Evolutionary conservation across 2,888 invertebrate genomes (phyloP), one percentile per base, ranked within the genome.

Genomic region (Nipponacmea schrenckii): DNA sequence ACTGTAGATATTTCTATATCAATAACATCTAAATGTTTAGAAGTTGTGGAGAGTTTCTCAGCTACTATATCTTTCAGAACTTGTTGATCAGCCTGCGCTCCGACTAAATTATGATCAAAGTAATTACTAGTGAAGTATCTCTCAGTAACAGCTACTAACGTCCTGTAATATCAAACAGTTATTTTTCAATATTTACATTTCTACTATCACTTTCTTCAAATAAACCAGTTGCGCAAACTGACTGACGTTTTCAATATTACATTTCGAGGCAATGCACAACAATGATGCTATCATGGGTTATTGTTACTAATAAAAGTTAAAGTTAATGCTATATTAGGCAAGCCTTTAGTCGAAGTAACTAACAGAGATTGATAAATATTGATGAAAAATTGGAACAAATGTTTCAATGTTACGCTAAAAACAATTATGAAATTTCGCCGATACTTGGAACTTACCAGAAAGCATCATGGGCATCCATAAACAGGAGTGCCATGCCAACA

Each of bases 1-100:
- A 91, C 88, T 4, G 91, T 90, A 26, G 90, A 90, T 65, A 91
- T 83, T 76, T 91, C 91, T 71, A 91, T 90, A 75, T 91, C 90
- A 50, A 90, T 86, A 46, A 82, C 82, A 71, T 89, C 87, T 66
- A 91, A 80, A 79, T 91, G 90, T 27, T 84, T 81, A 69, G 87
- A 83, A 20, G 91, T 86, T 63, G 83, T 81, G 3, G 91, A 90
- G 50, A 90, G 85, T 78, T 90, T 90, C 67, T 86, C 86, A 56
- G 86, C 85, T 65, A 91, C 83, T n/a, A 91, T 80, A 67, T 90
- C 90, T 76, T 89, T 89, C 15, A 91, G 83, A 5, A 91, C 90
- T 76, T 89, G 87, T 78, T 90, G 90, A 82, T 91, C 91, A 10
- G 90, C 89, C 81, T 90, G 90, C 2, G 91, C 91, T 2, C 91